Evolutionary conservation across 1,140 invertebrate species (phyloP).

Genomic region (Gyrodactylus salaris): DNA sequence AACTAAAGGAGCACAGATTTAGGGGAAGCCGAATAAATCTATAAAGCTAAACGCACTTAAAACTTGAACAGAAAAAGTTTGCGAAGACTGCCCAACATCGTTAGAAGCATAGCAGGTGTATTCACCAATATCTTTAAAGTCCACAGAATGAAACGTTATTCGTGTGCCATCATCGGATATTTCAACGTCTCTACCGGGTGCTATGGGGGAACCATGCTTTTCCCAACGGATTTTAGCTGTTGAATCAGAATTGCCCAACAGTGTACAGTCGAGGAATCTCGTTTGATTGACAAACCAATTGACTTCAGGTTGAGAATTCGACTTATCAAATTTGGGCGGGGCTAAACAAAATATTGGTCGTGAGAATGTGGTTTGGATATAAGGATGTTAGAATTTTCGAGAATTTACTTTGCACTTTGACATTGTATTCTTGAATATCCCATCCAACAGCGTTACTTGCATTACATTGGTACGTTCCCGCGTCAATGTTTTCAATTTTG

Average conservation of each 20-base stretch:
- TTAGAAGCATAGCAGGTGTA: slow-evolving; percentile 2
- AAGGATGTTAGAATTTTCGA: too few species aligned
- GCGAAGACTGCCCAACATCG: neutral
- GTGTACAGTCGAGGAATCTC: neutral
- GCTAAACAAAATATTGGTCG: neutral
- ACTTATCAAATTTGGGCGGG: slow-evolving; percentile 3
- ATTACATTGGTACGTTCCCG: slow-evolving; percentile 2
- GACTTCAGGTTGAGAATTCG: slow-evolving; percentile 1
- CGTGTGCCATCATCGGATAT: slow-evolving; percentile 1
- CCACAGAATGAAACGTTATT: neutral
- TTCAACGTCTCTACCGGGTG: neutral
- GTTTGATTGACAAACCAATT: slow-evolving; percentile 4
- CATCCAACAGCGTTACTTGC: slow-evolving; percentile 3
- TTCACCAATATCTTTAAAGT: neutral
- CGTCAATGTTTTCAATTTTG: neutral
- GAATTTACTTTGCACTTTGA: neutral
- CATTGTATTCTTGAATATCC: neutral
- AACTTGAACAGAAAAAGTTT: neutral
- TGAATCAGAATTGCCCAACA: neutral
- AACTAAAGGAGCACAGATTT: neutral
- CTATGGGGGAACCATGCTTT: neutral
- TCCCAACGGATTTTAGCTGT: slow-evolving; percentile 1
- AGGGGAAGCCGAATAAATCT: neutral
- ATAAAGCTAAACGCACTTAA: neutral
- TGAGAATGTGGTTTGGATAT: neutral